Base-by-base conservation (phyloP, 2,888 invertebrate genomes). In the Yponomeuta cagnagella region DNA sequence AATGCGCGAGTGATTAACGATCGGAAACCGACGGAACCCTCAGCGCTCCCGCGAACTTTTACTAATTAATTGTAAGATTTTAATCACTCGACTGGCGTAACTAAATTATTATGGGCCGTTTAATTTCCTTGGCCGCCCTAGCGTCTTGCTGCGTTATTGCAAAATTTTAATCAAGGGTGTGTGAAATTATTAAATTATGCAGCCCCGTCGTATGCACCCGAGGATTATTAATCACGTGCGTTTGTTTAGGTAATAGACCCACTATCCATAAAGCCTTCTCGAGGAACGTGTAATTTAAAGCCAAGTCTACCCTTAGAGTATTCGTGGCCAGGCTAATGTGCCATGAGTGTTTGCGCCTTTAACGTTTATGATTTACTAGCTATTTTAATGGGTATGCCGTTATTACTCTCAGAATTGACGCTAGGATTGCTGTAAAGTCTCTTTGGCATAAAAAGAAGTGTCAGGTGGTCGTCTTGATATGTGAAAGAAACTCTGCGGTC, bases 141-240 rank as follows among this genome's bases (percentile, higher is more conserved):
- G 85, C 87, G 77, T 86, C 87, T 88, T 81, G 79, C 75, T 72
- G 80, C 86, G 85, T 88, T 87, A 89, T 86, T 87, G 86, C 88
- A 83, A 89, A 89, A 89, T 90, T 92, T 90, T 92, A 92, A 91
- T 91, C 88, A 90, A 88, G 90, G 90, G 90, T 84, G 88, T 90
- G 85, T 67, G 80, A 63, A 81, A 85, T 89, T 88, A 90, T 90
- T 90, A 89, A 90, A 90, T 90, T 92, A 90, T 90, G 90, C 90
- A 90, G 82, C 81, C 43, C 89, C 90, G 90, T 90, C 92, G 86
- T 86, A 88, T 91, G 90, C 91, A 92, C 86, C 89, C 87, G 75
- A 78, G 75, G 79, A 80, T 82, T 85, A 87, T 90, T 89, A 91
- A 92, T 91, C 88, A 85, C 76, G 74, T 70, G 74, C 77, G 83